phyloP scores from a whole-genome alignment of 2,797 vertebrate genomes.

The Sarcoramphus papa region DNA sequence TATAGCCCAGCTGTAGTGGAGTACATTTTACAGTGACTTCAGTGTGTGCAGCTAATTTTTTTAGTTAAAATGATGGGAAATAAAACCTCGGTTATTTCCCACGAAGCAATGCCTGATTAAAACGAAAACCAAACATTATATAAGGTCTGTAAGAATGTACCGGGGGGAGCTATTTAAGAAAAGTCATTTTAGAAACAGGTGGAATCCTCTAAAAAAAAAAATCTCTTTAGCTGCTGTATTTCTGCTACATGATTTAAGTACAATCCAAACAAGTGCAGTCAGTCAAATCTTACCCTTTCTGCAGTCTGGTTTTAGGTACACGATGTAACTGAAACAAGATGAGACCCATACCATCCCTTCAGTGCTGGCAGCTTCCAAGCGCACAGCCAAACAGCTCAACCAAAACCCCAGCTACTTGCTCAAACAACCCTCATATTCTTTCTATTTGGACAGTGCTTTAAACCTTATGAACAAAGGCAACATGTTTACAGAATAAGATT shows the following conservation, averaged over 20 bases:
- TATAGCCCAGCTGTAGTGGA: slow-evolving; percentile 28
- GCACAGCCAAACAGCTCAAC: neutral
- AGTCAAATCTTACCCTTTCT: neutral
- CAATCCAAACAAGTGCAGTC: neutral
- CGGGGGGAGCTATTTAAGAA: neutral
- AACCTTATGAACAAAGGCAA: neutral
- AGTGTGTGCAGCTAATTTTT: neutral
- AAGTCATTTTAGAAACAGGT: neutral
- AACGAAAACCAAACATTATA: neutral
- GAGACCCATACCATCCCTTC: neutral
- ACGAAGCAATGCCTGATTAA: neutral
- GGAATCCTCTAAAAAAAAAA: neutral
- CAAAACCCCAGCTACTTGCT: neutral
- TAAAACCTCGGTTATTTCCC: slow-evolving; percentile 2
- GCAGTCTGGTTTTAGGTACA: neutral
- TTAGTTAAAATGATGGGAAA: neutral
- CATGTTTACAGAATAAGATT: neutral
- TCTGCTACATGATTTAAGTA: neutral
- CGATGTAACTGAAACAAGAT: neutral
- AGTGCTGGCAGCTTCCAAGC: neutral
- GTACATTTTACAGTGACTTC: neutral
- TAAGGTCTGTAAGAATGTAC: neutral
- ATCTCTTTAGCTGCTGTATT: neutral
- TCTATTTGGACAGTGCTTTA: neutral
- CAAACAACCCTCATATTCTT: neutral